Conservation (phyloP, 2,888 invertebrate genomes). For the Drosophila acutilabella region DNA sequence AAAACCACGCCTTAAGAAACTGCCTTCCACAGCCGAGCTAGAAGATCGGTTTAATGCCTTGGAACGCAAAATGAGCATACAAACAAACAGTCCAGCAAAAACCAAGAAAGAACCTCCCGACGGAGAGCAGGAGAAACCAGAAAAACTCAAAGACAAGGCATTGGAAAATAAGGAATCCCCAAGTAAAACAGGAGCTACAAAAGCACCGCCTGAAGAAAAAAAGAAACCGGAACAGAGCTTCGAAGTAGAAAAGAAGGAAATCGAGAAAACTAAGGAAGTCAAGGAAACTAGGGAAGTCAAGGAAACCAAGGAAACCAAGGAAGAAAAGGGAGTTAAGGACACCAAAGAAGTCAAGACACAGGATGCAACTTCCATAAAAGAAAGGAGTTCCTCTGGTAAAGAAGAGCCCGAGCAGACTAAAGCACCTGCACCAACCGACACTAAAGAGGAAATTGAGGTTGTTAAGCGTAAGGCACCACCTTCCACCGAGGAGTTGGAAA, state of each 20-base stretch:
- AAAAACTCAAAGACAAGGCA: not conserved
- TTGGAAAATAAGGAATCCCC: not conserved
- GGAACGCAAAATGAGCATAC: constrained; percentile 65
- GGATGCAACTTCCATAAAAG: not conserved
- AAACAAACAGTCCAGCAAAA: constrained; percentile 62
- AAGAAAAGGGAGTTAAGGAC: not conserved
- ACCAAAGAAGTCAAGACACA: not conserved
- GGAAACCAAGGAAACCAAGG: not conserved
- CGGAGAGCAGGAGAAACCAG: constrained; percentile 20
- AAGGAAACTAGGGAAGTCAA: not conserved
- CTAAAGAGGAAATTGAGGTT: not conserved
- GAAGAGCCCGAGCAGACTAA: not conserved
- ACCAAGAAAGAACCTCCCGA: constrained; percentile 80
- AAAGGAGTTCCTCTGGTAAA: not conserved
- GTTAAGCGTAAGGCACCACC: constrained; percentile 65
- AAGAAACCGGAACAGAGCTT: not conserved
- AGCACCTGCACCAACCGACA: not conserved
- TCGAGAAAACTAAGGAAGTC: not conserved
- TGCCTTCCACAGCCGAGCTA: constrained; percentile 78
- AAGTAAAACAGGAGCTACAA: not conserved
- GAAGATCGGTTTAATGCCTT: constrained; percentile 79
- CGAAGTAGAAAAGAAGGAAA: not conserved
- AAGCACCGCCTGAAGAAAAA: not conserved
- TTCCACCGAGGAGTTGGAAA: constrained; percentile 80
- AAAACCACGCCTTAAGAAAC: constrained; percentile 59